These are phyloP conservation scores for Cyprinodon variegatus DNA, from an alignment of 2,113 vertebrate genomes.

Conservation along the genomic window DNA sequence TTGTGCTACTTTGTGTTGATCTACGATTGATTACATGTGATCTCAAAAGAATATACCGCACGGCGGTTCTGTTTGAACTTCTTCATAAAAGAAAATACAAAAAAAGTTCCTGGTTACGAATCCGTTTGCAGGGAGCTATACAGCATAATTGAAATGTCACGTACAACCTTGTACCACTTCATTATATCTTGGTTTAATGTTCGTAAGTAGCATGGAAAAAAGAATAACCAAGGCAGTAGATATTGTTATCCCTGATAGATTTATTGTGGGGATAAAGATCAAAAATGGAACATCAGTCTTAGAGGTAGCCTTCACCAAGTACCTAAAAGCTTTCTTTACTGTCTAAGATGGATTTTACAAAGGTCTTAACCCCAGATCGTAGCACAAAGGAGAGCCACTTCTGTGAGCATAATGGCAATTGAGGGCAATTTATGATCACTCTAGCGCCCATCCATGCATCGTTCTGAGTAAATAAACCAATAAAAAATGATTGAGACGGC, in stretches of 20 bases:
- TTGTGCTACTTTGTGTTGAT: not conserved
- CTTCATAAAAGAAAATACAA: not conserved
- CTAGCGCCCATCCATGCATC: constrained; percentile 66
- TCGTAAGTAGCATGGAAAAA: constrained; percentile 13
- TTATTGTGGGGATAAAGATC: constrained; percentile 4
- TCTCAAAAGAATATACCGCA: too few relatives aligned
- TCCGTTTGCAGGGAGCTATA: not conserved
- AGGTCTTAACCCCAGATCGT: constrained; percentile 48
- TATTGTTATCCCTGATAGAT: constrained; percentile 13
- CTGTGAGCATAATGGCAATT: constrained; percentile 64
- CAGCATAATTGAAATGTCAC: constrained; percentile 21
- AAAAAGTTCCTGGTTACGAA: not conserved
- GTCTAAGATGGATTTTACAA: constrained; percentile 46
- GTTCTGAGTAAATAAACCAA: constrained; percentile 75
- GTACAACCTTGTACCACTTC: constrained; percentile 20
- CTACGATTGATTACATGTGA: not conserved
- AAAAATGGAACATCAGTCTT: constrained; percentile 20
- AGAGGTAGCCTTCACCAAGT: constrained; percentile 34
- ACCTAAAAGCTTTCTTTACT: constrained; percentile 32
- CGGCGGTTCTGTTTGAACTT: too few relatives aligned
- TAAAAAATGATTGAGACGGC: constrained; percentile 71
- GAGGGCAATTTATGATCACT: constrained; percentile 70
- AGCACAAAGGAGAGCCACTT: constrained; percentile 61
- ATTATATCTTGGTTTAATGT: constrained; percentile 30
- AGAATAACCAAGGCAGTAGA: constrained; percentile 1